These are phyloP conservation scores for Actinia equina DNA, from an alignment of 64 coral and sea anemone genomes.

Conservation along the genomic window DNA sequence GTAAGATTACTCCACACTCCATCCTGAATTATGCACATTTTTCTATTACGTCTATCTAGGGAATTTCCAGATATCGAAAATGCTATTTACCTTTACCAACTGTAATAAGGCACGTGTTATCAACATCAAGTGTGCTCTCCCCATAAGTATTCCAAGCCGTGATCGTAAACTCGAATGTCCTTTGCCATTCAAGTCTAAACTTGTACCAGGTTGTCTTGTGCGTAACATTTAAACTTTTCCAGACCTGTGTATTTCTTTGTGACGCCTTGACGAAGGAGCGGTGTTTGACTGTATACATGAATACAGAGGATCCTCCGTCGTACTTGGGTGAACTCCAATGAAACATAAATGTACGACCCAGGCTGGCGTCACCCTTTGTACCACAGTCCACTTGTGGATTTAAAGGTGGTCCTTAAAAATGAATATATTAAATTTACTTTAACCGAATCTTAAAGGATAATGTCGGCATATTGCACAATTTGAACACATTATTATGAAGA, in stretches of 20 bases:
- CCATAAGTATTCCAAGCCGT: slow-evolving; percentile 21
- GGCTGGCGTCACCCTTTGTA: background rate
- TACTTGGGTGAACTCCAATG: background rate
- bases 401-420: background rate
- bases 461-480: too few relatives aligned
- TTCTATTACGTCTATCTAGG: too few relatives aligned
- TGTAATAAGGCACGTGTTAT: background rate
- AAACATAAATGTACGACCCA: background rate
- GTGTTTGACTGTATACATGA: background rate
- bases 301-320: background rate
- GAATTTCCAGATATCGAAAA: too few relatives aligned
- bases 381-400: background rate
- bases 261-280: background rate
- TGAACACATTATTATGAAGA: too few relatives aligned
- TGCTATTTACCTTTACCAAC: slow-evolving; percentile 22
- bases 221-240: background rate
- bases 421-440: too few relatives aligned
- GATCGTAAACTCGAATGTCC: background rate
- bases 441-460: too few relatives aligned
- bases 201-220: background rate
- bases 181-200: background rate
- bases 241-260: background rate
- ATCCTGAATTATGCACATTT: too few relatives aligned
- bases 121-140: background rate
- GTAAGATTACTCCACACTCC: too few relatives aligned